Percentiles rank a stretch among this genome's conserved stretches.
Evolutionary conservation across 2,113 vertebrate species (phyloP).

Genomic region (Atherinomorus stipes): DNA sequence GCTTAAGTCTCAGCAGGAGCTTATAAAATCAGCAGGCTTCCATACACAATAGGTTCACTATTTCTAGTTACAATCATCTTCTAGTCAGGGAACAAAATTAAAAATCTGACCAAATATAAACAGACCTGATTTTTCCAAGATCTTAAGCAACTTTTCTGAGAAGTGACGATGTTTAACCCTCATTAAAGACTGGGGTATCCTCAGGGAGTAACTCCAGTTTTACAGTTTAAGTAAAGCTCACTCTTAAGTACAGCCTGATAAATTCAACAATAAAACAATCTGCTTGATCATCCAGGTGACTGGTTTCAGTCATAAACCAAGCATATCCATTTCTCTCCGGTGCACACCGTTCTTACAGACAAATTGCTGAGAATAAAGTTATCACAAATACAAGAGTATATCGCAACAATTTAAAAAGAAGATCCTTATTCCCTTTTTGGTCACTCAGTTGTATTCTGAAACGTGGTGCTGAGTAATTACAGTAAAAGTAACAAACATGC

Average conservation of each 20-base stretch:
- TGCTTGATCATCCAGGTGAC: neutral
- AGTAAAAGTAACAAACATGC: too few relatives aligned
- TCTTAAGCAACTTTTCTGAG: neutral
- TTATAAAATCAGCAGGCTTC: neutral
- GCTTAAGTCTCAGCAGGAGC: slow-evolving; percentile 1
- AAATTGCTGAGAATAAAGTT: neutral
- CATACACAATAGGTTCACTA: too few relatives aligned
- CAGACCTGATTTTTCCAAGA: neutral
- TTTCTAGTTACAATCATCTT: too few relatives aligned
- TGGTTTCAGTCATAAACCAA: neutral
- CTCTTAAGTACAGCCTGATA: neutral
- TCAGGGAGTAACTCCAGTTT: neutral
- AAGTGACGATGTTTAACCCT: neutral
- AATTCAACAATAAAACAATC: neutral
- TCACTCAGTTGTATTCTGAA: neutral
- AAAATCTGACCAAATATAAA: too few relatives aligned
- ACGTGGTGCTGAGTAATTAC: neutral
- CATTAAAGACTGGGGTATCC: too few relatives aligned
- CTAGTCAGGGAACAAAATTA: too few relatives aligned
- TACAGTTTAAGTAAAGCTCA: neutral
- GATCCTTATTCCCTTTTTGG: too few relatives aligned
- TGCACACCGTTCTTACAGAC: neutral
- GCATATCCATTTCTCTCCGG: neutral
- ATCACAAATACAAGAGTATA: neutral
- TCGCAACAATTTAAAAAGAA: too few relatives aligned